These are phyloP conservation scores for Asarcornis scutulata DNA, from an alignment of 2,113 vertebrate genomes.

Conservation along the genomic window DNA sequence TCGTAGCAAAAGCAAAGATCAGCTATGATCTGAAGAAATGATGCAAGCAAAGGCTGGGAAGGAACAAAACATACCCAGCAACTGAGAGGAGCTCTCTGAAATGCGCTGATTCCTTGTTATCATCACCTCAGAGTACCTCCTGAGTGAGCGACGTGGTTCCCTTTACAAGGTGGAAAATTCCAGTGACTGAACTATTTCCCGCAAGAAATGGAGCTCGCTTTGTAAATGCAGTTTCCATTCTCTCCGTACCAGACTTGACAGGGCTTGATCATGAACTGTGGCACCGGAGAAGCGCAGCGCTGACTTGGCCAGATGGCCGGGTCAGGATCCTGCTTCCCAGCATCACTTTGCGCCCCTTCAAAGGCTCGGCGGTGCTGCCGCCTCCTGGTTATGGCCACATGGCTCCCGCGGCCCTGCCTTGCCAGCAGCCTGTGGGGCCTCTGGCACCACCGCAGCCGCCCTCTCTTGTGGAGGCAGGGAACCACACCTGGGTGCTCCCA, in stretches of 20 bases:
- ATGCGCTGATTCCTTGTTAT: not conserved
- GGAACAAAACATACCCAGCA: fast-evolving
- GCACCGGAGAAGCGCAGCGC: not conserved
- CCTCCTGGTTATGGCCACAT: fast-evolving
- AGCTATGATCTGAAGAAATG: not conserved
- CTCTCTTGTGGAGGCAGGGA: not conserved
- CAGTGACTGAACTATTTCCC: fast-evolving
- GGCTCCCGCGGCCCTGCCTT: not conserved
- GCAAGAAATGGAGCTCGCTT: not conserved
- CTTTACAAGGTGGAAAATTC: not conserved
- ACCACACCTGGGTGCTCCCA: not conserved
- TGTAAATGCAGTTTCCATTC: not conserved
- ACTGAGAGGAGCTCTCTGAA: not conserved
- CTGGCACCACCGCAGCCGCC: not conserved
- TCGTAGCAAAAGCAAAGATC: not conserved
- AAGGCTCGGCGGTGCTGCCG: fast-evolving
- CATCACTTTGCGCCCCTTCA: not conserved
- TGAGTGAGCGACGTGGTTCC: not conserved
- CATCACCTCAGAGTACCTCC: not conserved
- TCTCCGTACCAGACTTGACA: not conserved
- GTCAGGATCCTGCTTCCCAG: not conserved
- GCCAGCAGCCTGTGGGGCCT: fast-evolving
- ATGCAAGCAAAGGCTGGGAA: not conserved
- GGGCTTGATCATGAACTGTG: not conserved
- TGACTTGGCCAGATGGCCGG: not conserved